A percentile compares a stretch with the other conserved stretches of the same genome.
phyloP scores from a whole-genome alignment of 2,888 invertebrate genomes.

The Itoplectis maculator region DNA sequence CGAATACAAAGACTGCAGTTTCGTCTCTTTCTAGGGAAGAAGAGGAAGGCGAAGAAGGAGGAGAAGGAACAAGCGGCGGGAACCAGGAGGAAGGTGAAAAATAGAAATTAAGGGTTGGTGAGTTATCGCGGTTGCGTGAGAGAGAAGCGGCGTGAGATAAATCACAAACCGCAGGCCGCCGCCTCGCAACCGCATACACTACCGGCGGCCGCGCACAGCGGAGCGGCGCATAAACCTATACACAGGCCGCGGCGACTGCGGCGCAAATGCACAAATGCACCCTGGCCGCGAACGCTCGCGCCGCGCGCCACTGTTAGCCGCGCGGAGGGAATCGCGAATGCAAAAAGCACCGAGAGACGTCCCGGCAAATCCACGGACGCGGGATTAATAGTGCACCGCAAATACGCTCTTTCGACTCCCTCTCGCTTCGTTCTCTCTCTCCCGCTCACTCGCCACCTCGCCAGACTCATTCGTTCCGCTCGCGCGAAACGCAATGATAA shows the following conservation, averaged over 20 bases:
- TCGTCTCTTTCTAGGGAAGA: conserved; percentile 40
- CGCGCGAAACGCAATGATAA: conserved; percentile 56
- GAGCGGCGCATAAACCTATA: conserved; percentile 14
- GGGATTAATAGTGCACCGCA: conserved; percentile 81
- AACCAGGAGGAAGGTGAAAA: conserved; percentile 77
- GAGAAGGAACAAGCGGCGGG: conserved; percentile 45
- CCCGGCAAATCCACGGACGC: conserved; percentile 78
- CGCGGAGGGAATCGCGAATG: conserved; percentile 75
- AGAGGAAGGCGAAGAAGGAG: conserved; percentile 56
- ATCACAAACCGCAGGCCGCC: conserved; percentile 82
- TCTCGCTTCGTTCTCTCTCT: too few relatives aligned
- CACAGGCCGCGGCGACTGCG: conserved; percentile 27
- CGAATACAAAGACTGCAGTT: conserved; percentile 15
- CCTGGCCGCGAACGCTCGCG: conserved; percentile 26
- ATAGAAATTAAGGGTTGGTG: conserved; percentile 83
- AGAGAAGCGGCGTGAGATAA: conserved; percentile 81
- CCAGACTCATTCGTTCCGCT: conserved; percentile 42
- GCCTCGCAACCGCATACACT: conserved; percentile 74
- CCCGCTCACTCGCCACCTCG: conserved; percentile 43
- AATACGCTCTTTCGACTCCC: conserved; percentile 55
- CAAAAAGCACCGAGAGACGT: conserved; percentile 76
- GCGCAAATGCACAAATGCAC: conserved; percentile 67
- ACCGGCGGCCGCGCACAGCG: conserved; percentile 32
- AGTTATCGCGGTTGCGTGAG: conserved; percentile 84
- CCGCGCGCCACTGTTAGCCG: conserved; percentile 23